phyloP scores from a whole-genome alignment of 2,113 vertebrate genomes.

The Esox niger region DNA sequence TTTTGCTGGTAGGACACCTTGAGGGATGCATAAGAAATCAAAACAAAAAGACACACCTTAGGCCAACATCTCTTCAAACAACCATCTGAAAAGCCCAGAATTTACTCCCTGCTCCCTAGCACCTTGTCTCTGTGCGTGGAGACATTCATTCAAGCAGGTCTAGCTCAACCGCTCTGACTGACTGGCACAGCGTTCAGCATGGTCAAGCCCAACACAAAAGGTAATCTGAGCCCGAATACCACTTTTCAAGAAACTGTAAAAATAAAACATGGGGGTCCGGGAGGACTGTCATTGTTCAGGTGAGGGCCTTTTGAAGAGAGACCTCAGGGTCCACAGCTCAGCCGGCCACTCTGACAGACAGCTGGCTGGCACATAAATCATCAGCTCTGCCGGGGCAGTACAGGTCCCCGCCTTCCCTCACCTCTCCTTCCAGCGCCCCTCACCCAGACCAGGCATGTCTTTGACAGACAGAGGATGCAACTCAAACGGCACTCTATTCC shows the following conservation, averaged over 20 bases:
- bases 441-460: conserved; percentile 29
- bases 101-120: not conserved
- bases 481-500: too few relatives aligned
- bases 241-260: conserved; percentile 75
- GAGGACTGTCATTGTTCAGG: conserved; percentile 62
- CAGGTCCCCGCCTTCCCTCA: conserved; percentile 2
- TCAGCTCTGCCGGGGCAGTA: conserved; percentile 24
- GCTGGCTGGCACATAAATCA: conserved; percentile 70
- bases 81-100: not conserved
- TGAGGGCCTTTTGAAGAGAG: conserved; percentile 65
- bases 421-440: conserved; percentile 11
- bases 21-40: conserved; percentile 37
- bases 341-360: conserved; percentile 63
- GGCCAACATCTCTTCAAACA: conserved; percentile 38
- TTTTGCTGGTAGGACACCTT: conserved; percentile 38
- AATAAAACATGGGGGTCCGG: conserved; percentile 76
- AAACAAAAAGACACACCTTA: conserved; percentile 54
- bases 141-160: conserved; percentile 38
- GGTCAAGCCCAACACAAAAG: conserved; percentile 71
- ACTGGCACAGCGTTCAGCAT: conserved; percentile 60
- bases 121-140: conserved; percentile 4
- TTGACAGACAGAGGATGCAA: too few relatives aligned
- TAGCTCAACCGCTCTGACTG: conserved; percentile 39
- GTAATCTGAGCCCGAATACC: conserved; percentile 73
- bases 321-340: conserved; percentile 43